phyloP scores from a whole-genome alignment of 2,888 invertebrate genomes.

The Pomacea canaliculata region DNA sequence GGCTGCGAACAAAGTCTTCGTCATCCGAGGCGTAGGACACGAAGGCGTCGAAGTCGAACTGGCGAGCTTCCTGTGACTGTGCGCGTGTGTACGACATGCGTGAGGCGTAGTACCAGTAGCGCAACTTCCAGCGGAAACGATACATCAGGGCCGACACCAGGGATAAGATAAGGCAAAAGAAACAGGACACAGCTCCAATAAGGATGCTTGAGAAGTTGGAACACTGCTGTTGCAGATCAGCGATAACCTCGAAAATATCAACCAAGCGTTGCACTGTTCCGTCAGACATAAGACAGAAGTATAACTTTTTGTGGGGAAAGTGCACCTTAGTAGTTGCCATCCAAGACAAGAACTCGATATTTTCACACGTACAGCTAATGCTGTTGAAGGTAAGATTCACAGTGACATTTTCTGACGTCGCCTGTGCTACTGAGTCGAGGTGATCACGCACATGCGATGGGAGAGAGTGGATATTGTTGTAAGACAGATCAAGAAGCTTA shows the following conservation, averaged over 20 bases:
- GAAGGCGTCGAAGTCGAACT: slow-evolving; percentile 21
- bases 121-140: slow-evolving; percentile 1
- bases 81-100: background rate
- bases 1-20: slow-evolving; percentile 19
- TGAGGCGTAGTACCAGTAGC: background rate
- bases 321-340: slow-evolving; percentile 8
- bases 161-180: background rate
- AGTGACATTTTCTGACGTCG: background rate
- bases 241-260: background rate
- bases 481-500: slow-evolving; percentile 13
- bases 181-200: background rate
- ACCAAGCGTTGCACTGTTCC: background rate
- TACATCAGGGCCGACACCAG: background rate
- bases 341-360: slow-evolving; percentile 24
- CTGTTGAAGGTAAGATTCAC: slow-evolving; percentile 14
- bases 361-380: slow-evolving; percentile 17
- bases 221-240: background rate
- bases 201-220: background rate
- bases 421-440: background rate
- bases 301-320: background rate
- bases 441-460: background rate
- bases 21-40: slow-evolving; percentile 22
- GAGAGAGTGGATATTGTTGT: slow-evolving; percentile 2
- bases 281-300: background rate
- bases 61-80: background rate